Conservation (phyloP, 2,797 vertebrate genomes). For the Coilia nasus region DNA sequence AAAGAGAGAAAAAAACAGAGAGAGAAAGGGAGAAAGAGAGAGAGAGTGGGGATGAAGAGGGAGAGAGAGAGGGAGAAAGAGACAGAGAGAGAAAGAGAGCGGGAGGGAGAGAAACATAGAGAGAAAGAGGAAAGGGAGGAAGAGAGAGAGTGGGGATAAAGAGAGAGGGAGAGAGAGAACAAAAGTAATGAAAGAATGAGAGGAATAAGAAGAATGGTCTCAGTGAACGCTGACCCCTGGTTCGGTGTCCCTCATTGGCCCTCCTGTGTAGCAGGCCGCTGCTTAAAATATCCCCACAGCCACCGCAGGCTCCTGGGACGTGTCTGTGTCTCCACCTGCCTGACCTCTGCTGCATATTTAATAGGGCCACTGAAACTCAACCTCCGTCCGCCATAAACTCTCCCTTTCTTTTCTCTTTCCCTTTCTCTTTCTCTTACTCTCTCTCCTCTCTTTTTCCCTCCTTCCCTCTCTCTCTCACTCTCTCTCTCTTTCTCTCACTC, state of each 20-base stretch:
- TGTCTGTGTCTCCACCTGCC: background rate
- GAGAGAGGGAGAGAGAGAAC: too few species aligned
- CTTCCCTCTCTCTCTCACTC: background rate
- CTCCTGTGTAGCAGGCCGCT: background rate
- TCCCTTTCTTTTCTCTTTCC: background rate
- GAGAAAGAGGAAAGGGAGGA: too few species aligned
- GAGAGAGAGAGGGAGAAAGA: too few species aligned
- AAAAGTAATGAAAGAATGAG: too few species aligned
- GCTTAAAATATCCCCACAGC: background rate
- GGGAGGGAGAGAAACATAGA: too few species aligned
- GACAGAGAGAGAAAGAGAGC: too few species aligned
- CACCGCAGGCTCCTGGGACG: background rate
- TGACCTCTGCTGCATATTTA: slow-evolving; percentile 14
- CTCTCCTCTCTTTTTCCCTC: background rate
- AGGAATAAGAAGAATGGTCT: background rate
- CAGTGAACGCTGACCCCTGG: background rate
- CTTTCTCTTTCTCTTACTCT: too few species aligned
- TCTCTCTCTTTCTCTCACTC: background rate
- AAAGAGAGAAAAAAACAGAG: too few species aligned
- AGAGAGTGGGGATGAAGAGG: too few species aligned
- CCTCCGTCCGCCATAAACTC: background rate
- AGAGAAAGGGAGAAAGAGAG: too few species aligned
- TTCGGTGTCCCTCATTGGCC: background rate
- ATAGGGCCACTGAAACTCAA: background rate
- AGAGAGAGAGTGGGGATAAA: too few species aligned